These are phyloP conservation scores for Ammodytes dubius DNA, from an alignment of 2,113 vertebrate species.

Conservation along the genomic window DNA sequence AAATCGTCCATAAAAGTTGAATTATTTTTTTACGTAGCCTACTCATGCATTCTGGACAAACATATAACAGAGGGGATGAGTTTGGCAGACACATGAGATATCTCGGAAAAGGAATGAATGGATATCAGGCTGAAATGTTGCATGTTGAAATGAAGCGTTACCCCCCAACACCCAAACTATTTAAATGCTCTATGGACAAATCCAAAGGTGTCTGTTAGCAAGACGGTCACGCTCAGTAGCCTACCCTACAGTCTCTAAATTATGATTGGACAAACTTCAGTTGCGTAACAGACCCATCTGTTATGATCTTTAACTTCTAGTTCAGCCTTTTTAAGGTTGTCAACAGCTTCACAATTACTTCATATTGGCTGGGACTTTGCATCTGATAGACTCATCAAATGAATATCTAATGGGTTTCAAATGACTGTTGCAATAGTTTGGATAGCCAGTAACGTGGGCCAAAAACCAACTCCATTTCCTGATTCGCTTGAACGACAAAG, in stretches of 20 bases:
- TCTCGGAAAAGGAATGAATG: too few relatives aligned
- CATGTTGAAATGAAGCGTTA: background rate
- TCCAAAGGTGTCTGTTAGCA: background rate
- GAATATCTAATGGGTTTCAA: slow-evolving; percentile 48
- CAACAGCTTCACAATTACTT: slow-evolving; percentile 32
- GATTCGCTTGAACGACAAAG: slow-evolving; percentile 22
- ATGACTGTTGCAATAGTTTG: slow-evolving; percentile 12
- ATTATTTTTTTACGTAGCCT: too few relatives aligned
- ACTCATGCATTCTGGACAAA: too few relatives aligned
- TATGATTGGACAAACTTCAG: background rate
- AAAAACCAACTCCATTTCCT: slow-evolving; percentile 22
- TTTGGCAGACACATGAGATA: too few relatives aligned
- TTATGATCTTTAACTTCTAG: slow-evolving; percentile 18
- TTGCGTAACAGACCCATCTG: slow-evolving; percentile 18
- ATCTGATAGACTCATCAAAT: slow-evolving; percentile 37
- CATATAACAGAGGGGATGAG: too few relatives aligned
- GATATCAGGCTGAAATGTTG: too few relatives aligned
- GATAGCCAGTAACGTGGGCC: slow-evolving; percentile 2
- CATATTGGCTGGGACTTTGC: slow-evolving; percentile 7
- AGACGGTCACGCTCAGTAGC: background rate
- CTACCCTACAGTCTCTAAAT: background rate
- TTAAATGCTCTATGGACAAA: background rate
- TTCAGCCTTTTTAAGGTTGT: slow-evolving; percentile 7
- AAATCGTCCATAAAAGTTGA: too few relatives aligned
- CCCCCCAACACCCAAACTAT: background rate